Evolutionary conservation across 1,140 invertebrate genomes (phyloP), one percentile per base, ranked within the genome.

Genomic region (Solenopsis invicta): DNA sequence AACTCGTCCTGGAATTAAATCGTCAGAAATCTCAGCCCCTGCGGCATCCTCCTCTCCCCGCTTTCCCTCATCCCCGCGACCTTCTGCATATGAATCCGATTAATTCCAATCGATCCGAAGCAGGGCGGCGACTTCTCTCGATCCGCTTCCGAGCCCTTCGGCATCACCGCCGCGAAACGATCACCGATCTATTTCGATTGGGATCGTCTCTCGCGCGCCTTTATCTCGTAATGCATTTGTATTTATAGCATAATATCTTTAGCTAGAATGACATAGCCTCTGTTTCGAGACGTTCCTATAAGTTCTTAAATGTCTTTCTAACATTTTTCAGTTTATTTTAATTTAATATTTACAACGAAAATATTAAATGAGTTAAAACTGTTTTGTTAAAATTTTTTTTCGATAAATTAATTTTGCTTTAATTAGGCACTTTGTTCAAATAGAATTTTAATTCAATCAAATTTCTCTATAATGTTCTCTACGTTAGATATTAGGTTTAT

Each of bases 1-100:
- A 89, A 87, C 86, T 56, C 88, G 59, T 24, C 52, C 16, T 45
- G 64, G 82, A 90, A 91, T 91, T 91, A 91, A 91, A 91, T 90
- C 77, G 89, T 82, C 82, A 90, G 89, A 90, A 91, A 86, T 88
- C 87, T 86, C 69, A 13, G 66, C 21, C 85, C 50, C 13, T 75
- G 80, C 29, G 18, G 8, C 72, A 6, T 16, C 34, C 24, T 24
- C 8, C 52, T 54, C n/a, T 29, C 41, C 41, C 8, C 41, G n/a
- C 41, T 0, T 4, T 4, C 8, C 41, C 8, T 41, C 41, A 8
- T 2, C 5, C 34, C 4, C 52, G 2, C 21, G 0, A 6, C 9
- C 2, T 12, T 8, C 5, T 9, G 34, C 52, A 41, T 29, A 18
- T 45, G 50, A 41, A 62, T 21, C 37, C 78, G 54, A 84, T 84